These are phyloP conservation scores for Ectemnius lituratus DNA, from an alignment of 2,888 invertebrate species.

Conservation along the genomic window DNA sequence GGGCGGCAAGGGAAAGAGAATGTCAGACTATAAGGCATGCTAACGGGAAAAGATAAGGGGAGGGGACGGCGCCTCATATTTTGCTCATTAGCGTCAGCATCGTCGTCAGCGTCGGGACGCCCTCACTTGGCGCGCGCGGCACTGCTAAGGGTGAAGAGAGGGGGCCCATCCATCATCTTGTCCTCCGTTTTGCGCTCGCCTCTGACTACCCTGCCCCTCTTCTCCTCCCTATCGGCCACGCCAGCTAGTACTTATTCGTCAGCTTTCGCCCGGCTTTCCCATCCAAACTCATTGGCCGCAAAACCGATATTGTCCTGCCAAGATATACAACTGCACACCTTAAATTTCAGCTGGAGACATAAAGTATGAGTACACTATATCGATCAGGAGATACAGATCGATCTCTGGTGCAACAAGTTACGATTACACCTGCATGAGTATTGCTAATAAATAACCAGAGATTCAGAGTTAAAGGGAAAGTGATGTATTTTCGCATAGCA, in stretches of 20 bases:
- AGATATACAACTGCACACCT: not conserved
- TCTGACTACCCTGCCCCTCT: slow-evolving; percentile 45
- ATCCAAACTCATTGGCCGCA: slow-evolving; percentile 16
- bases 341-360: no score
- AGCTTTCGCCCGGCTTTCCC: slow-evolving; percentile 23
- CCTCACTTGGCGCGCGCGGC: slow-evolving; percentile 67
- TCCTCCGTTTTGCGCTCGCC: slow-evolving; percentile 67
- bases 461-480: not conserved
- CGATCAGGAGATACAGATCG: no score
- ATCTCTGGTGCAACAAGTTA: slow-evolving; percentile 17
- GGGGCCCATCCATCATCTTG: slow-evolving; percentile 76
- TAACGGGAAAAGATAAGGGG: slow-evolving; percentile 36
- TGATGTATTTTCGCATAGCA: not conserved
- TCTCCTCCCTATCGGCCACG: slow-evolving; percentile 47
- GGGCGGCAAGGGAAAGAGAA: not conserved
- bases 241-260: slow-evolving; percentile 43
- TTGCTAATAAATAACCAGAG: slow-evolving; percentile 11
- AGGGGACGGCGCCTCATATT: slow-evolving; percentile 75
- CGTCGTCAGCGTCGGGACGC: slow-evolving; percentile 74
- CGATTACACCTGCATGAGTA: slow-evolving; percentile 7
- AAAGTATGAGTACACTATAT: no score
- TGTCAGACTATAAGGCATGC: slow-evolving; percentile 38
- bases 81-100: slow-evolving; percentile 78
- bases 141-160: slow-evolving; percentile 61
- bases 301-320: not conserved